These are phyloP conservation scores for Aphis craccivora DNA, from an alignment of 1,140 invertebrate genomes.

Conservation along the genomic window DNA sequence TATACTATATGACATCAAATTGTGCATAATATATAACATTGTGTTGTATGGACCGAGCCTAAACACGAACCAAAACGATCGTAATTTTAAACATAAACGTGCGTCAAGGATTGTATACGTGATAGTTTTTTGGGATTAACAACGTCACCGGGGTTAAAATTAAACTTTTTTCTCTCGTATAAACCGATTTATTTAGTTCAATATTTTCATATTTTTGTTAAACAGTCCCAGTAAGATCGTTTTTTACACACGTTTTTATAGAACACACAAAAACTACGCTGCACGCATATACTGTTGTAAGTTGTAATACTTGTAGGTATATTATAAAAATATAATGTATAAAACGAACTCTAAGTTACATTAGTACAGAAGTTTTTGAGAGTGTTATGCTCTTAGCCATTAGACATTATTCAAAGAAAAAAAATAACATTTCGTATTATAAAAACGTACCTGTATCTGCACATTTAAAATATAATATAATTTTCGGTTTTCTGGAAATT, in stretches of 20 bases:
- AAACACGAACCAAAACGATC: background rate
- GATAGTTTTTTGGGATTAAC: constrained; percentile 4
- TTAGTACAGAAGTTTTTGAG: background rate
- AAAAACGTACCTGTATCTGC: background rate
- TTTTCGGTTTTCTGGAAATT: background rate
- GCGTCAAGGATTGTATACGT: background rate
- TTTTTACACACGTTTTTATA: background rate
- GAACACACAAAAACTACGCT: background rate
- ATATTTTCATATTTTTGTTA: background rate
- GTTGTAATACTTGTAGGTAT: no score
- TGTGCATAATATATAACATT: background rate
- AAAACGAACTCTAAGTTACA: background rate
- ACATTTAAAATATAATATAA: background rate
- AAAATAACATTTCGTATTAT: background rate
- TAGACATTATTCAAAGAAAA: background rate
- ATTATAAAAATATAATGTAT: background rate
- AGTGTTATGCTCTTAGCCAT: background rate
- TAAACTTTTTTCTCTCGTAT: background rate
- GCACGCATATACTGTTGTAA: background rate
- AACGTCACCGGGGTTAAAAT: background rate
- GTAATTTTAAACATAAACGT: background rate
- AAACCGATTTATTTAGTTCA: background rate
- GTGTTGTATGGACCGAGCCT: background rate
- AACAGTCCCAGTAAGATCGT: no score
- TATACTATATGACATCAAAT: background rate